Percentiles rank a stretch among this genome's conserved stretches.
Conservation (phyloP, 2,113 vertebrate species). For the Chrysemys picta region DNA sequence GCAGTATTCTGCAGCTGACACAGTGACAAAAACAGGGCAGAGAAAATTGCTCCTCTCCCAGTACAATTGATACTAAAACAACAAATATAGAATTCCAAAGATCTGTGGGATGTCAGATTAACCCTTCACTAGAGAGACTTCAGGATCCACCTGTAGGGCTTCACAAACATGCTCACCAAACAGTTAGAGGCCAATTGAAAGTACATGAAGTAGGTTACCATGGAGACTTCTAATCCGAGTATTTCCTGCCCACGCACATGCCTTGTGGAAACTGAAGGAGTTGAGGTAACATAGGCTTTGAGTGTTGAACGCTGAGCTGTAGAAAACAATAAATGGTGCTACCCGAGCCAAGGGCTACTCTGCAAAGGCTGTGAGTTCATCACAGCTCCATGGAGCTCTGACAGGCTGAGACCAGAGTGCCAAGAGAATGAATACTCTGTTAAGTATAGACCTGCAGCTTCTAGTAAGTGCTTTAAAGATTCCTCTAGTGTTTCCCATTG, state of each 20-base stretch:
- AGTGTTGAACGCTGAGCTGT: rapidly evolving
- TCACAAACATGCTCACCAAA: rapidly evolving
- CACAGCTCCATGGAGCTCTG: rapidly evolving
- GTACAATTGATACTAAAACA: not conserved
- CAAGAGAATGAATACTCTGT: rapidly evolving
- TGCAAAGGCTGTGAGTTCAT: not conserved
- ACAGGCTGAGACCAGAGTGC: not conserved
- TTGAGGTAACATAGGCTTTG: rapidly evolving
- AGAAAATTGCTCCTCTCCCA: not conserved
- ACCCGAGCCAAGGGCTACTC: rapidly evolving
- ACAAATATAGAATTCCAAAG: not conserved
- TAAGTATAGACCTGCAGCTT: not conserved
- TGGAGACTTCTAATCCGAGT: not conserved
- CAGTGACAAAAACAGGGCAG: not conserved
- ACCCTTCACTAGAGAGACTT: not conserved
- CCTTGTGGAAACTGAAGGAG: rapidly evolving
- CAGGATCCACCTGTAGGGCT: not conserved
- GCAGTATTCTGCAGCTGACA: not conserved
- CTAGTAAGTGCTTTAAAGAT: not conserved
- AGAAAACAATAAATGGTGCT: rapidly evolving
- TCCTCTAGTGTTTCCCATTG: not conserved
- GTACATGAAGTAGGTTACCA: not conserved
- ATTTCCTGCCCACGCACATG: not conserved
- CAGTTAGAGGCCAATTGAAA: not conserved
- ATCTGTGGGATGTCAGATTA: not conserved